Conservation (phyloP, 1,140 invertebrate genomes). For the Heliconius eleuchia region DNA sequence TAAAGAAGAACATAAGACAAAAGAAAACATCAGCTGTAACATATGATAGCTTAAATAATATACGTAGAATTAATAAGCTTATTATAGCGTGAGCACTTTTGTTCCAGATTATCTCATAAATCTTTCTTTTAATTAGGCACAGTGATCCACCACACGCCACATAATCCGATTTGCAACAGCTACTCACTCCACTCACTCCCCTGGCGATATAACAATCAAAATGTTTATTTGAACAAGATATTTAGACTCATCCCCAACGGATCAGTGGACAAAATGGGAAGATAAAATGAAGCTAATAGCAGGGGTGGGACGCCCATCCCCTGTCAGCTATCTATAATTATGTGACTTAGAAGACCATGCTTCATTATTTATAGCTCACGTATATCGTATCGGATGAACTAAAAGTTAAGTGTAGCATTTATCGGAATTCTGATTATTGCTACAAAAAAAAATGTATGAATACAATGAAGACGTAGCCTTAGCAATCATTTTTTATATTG, state of each 20-base stretch:
- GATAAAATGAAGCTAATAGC: conserved; percentile 71
- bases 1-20: background rate
- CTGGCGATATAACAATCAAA: conserved; percentile 68
- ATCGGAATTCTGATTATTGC: background rate
- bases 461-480: too few relatives aligned
- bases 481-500: too few relatives aligned
- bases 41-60: background rate
- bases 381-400: conserved; percentile 17
- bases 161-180: conserved; percentile 75
- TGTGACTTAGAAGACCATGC: conserved; percentile 52
- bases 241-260: conserved; percentile 78
- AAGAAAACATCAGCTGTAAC: background rate
- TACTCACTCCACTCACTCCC: conserved; percentile 50
- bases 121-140: conserved; percentile 66
- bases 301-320: conserved; percentile 62
- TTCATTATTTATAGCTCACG: conserved; percentile 39
- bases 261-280: conserved; percentile 72
- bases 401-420: background rate
- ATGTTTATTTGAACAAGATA: conserved; percentile 81
- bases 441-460: too few relatives aligned
- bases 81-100: conserved; percentile 42
- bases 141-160: conserved; percentile 59
- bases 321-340: conserved; percentile 55
- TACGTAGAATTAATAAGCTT: conserved; percentile 1
- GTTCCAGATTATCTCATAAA: conserved; percentile 54